A percentile compares a stretch with the other conserved stretches of the same genome.
These are phyloP conservation scores for Portunus trituberculatus DNA, from an alignment of 1,140 invertebrate genomes.

Conservation along the genomic window DNA sequence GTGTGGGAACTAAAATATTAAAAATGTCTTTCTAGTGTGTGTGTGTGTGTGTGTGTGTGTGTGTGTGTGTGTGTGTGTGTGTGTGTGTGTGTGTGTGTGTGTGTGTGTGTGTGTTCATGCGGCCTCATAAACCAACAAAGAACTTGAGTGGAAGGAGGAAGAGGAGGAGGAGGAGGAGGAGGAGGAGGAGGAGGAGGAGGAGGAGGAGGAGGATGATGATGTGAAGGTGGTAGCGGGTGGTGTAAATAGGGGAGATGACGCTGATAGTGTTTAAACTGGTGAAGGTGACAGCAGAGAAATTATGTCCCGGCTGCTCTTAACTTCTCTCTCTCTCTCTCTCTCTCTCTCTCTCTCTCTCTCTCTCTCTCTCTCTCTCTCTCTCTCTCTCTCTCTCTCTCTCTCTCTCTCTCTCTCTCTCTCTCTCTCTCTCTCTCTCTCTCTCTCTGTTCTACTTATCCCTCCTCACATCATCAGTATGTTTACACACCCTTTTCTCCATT, in stretches of 20 bases:
- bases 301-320: background rate
- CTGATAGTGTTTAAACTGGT: background rate
- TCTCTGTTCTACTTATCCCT: background rate
- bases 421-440: background rate
- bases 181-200: too few relatives aligned
- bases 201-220: background rate
- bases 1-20: too few relatives aligned
- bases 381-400: conserved; percentile 20
- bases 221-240: background rate
- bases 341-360: background rate
- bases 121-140: background rate
- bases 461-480: too few relatives aligned
- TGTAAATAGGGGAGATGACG: background rate
- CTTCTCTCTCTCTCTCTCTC: background rate
- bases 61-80: too few relatives aligned
- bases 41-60: too few relatives aligned
- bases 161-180: too few relatives aligned
- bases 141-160: background rate
- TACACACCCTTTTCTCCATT: background rate
- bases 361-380: background rate
- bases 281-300: background rate
- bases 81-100: too few relatives aligned
- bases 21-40: too few relatives aligned
- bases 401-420: conserved; percentile 2
- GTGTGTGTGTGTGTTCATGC: too few relatives aligned